Percentiles rank a stretch among this genome's conserved stretches.
Conservation (phyloP, 2,888 invertebrate genomes). For the Steinernema hermaphroditum region DNA sequence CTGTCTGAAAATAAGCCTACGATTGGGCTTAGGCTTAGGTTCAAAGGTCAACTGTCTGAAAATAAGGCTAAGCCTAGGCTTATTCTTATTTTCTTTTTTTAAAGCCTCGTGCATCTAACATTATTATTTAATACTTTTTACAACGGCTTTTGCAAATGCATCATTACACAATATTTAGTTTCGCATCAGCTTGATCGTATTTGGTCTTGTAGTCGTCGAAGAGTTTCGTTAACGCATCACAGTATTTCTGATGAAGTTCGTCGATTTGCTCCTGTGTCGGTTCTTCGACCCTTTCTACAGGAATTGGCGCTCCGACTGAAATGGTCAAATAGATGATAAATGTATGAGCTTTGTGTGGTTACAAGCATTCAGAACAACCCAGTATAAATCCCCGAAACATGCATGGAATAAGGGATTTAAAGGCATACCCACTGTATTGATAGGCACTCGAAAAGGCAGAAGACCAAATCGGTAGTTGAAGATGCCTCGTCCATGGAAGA, state of each 20-base stretch:
- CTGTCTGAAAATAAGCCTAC: too few species aligned
- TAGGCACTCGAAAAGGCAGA: slow-evolving; percentile 78
- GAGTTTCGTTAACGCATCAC: slow-evolving; percentile 74
- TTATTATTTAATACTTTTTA: too few species aligned
- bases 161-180: not conserved
- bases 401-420: too few species aligned
- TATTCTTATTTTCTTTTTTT: too few species aligned
- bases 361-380: too few species aligned
- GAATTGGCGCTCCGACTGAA: slow-evolving; percentile 49
- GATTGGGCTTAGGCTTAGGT: too few species aligned
- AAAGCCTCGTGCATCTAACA: too few species aligned
- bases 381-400: too few species aligned
- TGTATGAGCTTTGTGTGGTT: not conserved
- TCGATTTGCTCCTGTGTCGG: slow-evolving; percentile 71
- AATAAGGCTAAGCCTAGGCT: too few species aligned
- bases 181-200: slow-evolving; percentile 69
- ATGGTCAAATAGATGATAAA: too few species aligned
- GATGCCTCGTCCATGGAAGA: slow-evolving; percentile 75
- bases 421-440: slow-evolving; percentile 50
- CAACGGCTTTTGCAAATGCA: too few species aligned
- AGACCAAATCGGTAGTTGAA: slow-evolving; percentile 88
- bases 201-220: slow-evolving; percentile 82
- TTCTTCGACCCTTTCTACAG: slow-evolving; percentile 41
- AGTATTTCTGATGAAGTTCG: slow-evolving; percentile 78
- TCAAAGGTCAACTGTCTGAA: too few species aligned